These are phyloP conservation scores for Pelvicachromis taeniatus DNA, from an alignment of 2,113 vertebrate genomes.

Conservation along the genomic window DNA sequence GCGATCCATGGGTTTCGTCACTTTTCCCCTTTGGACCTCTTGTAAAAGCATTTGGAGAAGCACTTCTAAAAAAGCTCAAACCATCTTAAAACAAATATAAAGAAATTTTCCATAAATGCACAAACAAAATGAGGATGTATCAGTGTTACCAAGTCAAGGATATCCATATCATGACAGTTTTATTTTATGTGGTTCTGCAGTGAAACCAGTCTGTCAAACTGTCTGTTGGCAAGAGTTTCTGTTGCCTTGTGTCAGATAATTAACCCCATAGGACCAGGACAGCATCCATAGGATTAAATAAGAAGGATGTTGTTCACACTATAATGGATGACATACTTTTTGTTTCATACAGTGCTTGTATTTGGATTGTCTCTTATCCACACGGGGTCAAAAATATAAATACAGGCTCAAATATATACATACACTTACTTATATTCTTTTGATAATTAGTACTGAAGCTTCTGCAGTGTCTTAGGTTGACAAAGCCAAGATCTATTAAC, in stretches of 20 bases:
- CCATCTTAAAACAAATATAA: background rate
- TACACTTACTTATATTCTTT: background rate
- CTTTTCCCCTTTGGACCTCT: background rate
- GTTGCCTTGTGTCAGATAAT: slow-evolving; percentile 4
- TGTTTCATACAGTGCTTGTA: background rate
- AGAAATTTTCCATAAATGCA: background rate
- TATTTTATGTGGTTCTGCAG: background rate
- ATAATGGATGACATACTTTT: background rate
- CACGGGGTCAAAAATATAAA: background rate
- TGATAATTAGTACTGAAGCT: background rate
- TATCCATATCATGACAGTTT: background rate
- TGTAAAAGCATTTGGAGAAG: background rate
- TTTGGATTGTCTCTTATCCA: background rate
- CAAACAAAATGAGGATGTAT: background rate
- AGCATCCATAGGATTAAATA: background rate
- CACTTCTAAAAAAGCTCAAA: background rate
- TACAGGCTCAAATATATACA: background rate
- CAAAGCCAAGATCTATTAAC: background rate
- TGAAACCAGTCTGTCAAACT: background rate
- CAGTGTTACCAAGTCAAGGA: background rate
- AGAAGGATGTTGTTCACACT: background rate
- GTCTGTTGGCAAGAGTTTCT: background rate
- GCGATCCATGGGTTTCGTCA: slow-evolving; percentile 8
- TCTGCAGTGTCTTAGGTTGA: background rate
- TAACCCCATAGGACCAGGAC: background rate